Base-by-base conservation (phyloP, 1,140 invertebrate genomes). In the Andrena cerasifolii region DNA sequence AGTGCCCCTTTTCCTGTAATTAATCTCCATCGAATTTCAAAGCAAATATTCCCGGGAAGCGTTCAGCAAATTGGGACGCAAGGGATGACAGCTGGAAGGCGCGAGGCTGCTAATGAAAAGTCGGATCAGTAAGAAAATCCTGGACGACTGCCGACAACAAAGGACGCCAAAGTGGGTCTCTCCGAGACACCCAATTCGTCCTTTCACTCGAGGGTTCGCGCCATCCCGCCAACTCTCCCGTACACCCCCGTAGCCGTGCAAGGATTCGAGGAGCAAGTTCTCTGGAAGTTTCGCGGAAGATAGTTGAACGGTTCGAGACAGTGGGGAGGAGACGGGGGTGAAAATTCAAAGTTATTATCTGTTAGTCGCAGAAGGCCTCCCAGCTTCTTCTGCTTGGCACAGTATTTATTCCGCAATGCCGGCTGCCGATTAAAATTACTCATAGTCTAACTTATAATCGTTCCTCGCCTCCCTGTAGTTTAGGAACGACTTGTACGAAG, bases 321-420 rank as follows among this genome's bases (percentile, higher is more conserved):
- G 51, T 3, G 24, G 26, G 33, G 4, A 3, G 10, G 33, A 36
- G 54, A 26, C 3, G 28, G 68, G 45, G 67, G 51, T 54, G 49
- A 71, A 70, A 81, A 80, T 78, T 82, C 59, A 58, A 84, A 88
- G 79, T 88, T 88, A 88, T 88, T 88, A 88, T 88, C 86, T 84
- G 72, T 61, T 86, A 63, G 79, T 61, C 84, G 68, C 86, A 84
- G 85, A 86, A 86, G 84, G 85, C 59, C 33, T 72, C 77, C 67
- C 71, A 18, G 56, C 65, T 54, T 33, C 62, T 59, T 63, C 49
- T 21, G 53, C 26, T 21, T 24, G 53, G 49, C 61, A 31, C 59
- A 53, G 62, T 70, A 70, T 83, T 74, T 75, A 74, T 82, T 70
- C 58, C 18, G 58, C 63, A 62, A 76, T 71, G 33, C 40, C 33